Evolutionary conservation across 2,797 vertebrate species (phyloP), one percentile per base, ranked within the genome.

Genomic region (Cyclopterus lumpus): DNA sequence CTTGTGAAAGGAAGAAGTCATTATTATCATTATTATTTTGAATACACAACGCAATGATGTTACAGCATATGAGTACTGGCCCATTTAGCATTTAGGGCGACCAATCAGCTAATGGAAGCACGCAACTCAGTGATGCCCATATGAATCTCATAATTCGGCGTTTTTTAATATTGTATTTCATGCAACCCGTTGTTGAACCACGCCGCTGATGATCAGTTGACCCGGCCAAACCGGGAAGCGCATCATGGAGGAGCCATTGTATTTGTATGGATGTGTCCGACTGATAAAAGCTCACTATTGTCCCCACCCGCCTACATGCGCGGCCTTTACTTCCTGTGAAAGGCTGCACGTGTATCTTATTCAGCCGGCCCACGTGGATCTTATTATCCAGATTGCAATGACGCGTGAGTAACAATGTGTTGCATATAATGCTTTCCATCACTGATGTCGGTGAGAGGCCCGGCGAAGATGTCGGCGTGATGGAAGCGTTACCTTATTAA

Each of bases 71-170:
- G 71, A 85, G 76, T 18, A 44, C 53, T 70, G 79, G 82, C 67
- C 83, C 77, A 84, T 87, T 87, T 90, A 85, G 71, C 60, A 79
- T 85, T 88, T 55, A 73, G 75, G 78, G 55, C 69, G 57, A 68
- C 44, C 77, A 71, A 53, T 78, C 76, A 79, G 62, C 53, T 81
- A 68, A 80, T 73, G 32, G 54, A 69, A 77, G 65, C 46, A 28
- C 0, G 22, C 32, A 24, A 48, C 64, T 75, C 58, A 58, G 14
- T 11, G 53, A 57, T 59, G 67, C 54, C 64, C 32, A 32, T 28
- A 55, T 67, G 53, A 76, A 18, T 77, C 66, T 59, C 28, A 67
- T 70, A 42, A 74, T 76, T 69, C 73, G 48, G 30, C 36, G 4
- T 20, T 38, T n/a, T 83, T 64, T 70, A 72, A 71, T 81, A 75